Percentiles rank a stretch among this genome's conserved stretches.
Evolutionary conservation across 2,888 invertebrate species (phyloP).

Genomic region (Oligia fasciuncula): DNA sequence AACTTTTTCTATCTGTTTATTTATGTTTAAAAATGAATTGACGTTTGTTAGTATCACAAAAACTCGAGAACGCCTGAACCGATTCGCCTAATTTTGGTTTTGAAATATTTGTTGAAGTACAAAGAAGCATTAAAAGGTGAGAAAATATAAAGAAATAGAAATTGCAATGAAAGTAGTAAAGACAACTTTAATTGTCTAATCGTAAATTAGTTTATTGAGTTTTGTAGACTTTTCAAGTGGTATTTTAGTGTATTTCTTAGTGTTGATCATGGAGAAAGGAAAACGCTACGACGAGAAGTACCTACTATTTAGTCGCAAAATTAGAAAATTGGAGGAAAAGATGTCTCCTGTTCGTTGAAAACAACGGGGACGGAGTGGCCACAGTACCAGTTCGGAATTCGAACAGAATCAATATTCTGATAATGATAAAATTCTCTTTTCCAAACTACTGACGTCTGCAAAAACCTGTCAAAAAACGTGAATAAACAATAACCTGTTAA

Average conservation of each 20-base stretch:
- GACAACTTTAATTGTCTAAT: neutral
- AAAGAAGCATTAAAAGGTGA: too few relatives aligned
- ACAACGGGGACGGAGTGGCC: neutral
- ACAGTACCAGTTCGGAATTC: neutral
- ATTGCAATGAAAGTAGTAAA: too few relatives aligned
- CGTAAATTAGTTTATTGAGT: neutral
- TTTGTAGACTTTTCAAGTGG: too few relatives aligned
- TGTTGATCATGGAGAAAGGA: too few relatives aligned
- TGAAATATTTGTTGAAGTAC: too few relatives aligned
- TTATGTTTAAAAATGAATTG: too few relatives aligned
- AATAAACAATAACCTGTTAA: conserved; percentile 15
- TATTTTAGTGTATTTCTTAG: too few relatives aligned
- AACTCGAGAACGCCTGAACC: too few relatives aligned
- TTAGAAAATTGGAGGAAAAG: neutral
- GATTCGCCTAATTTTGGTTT: too few relatives aligned
- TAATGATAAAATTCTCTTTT: neutral
- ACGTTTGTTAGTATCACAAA: too few relatives aligned
- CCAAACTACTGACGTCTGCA: neutral
- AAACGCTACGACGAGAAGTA: neutral
- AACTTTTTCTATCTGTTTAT: too few relatives aligned
- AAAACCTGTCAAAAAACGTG: neutral
- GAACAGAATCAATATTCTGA: neutral
- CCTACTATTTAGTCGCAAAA: neutral
- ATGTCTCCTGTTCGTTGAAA: neutral
- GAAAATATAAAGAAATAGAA: too few relatives aligned